Conservation (phyloP, 2,888 invertebrate genomes). For the Thumatha senex region DNA sequence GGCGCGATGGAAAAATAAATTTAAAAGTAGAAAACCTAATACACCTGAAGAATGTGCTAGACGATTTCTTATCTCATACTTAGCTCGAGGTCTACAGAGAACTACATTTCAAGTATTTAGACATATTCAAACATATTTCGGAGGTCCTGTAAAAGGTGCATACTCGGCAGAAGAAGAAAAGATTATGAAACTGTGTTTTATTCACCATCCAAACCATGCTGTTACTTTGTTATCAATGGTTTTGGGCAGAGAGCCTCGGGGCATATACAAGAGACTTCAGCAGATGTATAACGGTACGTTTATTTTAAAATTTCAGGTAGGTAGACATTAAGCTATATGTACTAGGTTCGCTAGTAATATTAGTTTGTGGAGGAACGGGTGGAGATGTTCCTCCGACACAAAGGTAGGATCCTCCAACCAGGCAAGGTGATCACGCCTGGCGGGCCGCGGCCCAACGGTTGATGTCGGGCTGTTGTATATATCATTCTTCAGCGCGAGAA, state of each 20-base stretch:
- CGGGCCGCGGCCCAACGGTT: too few species aligned
- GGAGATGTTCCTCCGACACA: too few species aligned
- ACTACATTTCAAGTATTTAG: slow-evolving; percentile 61
- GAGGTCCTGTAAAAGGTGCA: slow-evolving; percentile 43
- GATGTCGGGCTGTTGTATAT: too few species aligned
- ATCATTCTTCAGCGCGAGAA: too few species aligned
- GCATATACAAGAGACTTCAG: slow-evolving; percentile 52
- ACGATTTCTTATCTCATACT: slow-evolving; percentile 56
- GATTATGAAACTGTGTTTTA: slow-evolving; percentile 61
- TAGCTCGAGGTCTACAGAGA: slow-evolving; percentile 62
- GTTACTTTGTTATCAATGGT: slow-evolving; percentile 48
- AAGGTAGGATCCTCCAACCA: too few species aligned
- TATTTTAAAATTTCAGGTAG: background rate
- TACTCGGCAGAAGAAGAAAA: slow-evolving; percentile 59
- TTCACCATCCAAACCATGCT: slow-evolving; percentile 49
- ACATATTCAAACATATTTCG: slow-evolving; percentile 49
- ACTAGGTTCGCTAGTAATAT: too few species aligned
- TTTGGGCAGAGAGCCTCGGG: slow-evolving; percentile 59
- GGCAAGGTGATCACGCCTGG: too few species aligned
- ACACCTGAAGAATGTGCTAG: slow-evolving; percentile 53
- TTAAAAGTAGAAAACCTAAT: slow-evolving; percentile 39
- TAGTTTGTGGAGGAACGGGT: too few species aligned
- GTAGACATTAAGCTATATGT: too few species aligned
- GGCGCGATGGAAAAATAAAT: slow-evolving; percentile 61
- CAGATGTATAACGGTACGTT: slow-evolving; percentile 42